Evolutionary conservation across 2,113 vertebrate genomes (phyloP).

Genomic region (Sphyrna mokarran): DNA sequence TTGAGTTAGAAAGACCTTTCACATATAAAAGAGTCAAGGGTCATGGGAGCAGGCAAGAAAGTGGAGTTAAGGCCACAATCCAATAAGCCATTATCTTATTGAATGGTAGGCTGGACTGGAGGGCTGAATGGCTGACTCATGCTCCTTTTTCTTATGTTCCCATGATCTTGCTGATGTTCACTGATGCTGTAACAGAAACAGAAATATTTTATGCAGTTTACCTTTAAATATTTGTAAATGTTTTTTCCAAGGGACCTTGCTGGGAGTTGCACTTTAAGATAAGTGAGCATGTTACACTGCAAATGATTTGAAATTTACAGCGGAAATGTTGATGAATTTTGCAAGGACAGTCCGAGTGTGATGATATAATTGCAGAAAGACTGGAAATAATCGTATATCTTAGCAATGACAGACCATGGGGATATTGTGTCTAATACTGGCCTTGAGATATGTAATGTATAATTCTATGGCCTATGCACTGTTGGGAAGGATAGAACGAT

Average conservation of each 20-base stretch:
- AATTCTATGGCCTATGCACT: neutral
- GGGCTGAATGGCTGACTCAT: neutral
- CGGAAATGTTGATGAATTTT: constrained; percentile 9
- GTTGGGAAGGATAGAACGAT: neutral
- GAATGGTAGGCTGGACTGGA: neutral
- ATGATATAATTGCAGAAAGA: constrained; percentile 12
- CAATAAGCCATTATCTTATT: neutral
- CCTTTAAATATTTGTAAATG: neutral
- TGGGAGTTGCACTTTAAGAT: neutral
- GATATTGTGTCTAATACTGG: constrained; percentile 28
- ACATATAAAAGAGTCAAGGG: neutral
- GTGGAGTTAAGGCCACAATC: neutral
- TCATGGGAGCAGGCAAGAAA: neutral
- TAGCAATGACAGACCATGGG: neutral
- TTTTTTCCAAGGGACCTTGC: neutral
- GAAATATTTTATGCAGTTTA: neutral
- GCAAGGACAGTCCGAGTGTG: neutral
- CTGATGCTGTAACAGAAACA: neutral
- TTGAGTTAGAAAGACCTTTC: neutral
- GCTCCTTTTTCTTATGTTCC: neutral
- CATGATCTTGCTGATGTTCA: neutral
- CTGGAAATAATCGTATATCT: neutral
- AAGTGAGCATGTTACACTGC: neutral
- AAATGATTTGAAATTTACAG: neutral
- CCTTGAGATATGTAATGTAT: constrained; percentile 14